These are phyloP conservation scores for Mus spicilegus DNA, from an alignment of 2,113 vertebrate genomes.

Conservation along the genomic window DNA sequence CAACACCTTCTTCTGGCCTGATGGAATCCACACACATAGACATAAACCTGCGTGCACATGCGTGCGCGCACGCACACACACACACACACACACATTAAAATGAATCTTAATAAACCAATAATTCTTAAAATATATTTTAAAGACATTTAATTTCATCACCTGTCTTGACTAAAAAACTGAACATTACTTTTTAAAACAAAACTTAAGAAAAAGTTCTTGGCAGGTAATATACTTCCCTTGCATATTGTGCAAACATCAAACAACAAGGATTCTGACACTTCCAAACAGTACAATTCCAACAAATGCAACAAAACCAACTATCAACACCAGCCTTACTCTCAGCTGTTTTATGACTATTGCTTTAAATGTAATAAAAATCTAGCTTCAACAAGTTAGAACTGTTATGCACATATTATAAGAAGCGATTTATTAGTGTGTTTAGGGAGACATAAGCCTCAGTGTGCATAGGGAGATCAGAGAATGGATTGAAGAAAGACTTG, in stretches of 20 bases:
- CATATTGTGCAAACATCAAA: slow-evolving; percentile 2
- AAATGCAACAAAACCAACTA: not conserved
- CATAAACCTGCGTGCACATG: not conserved
- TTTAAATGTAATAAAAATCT: not conserved
- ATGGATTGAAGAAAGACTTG: not conserved
- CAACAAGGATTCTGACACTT: slow-evolving; percentile 1
- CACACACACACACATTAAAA: not conserved
- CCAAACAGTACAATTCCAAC: slow-evolving; percentile 19
- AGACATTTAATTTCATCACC: slow-evolving; percentile 15
- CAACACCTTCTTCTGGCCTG: too few species aligned
- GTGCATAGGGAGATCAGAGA: not conserved
- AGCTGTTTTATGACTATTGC: not conserved
- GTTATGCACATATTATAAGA: too few species aligned
- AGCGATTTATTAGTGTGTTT: not conserved
- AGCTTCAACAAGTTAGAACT: not conserved
- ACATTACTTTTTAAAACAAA: slow-evolving; percentile 32
- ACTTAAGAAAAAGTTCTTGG: slow-evolving; percentile 2
- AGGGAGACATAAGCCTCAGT: too few species aligned
- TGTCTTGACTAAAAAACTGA: slow-evolving; percentile 35
- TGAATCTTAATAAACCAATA: not conserved
- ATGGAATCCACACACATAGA: not conserved
- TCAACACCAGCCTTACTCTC: not conserved
- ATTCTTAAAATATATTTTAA: slow-evolving; percentile 48
- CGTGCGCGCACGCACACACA: not conserved
- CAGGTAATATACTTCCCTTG: not conserved